A percentile compares a stretch with the other conserved stretches of the same genome.
Evolutionary conservation across 2,888 invertebrate species (phyloP).

Genomic region (Drosophila subquinaria): DNA sequence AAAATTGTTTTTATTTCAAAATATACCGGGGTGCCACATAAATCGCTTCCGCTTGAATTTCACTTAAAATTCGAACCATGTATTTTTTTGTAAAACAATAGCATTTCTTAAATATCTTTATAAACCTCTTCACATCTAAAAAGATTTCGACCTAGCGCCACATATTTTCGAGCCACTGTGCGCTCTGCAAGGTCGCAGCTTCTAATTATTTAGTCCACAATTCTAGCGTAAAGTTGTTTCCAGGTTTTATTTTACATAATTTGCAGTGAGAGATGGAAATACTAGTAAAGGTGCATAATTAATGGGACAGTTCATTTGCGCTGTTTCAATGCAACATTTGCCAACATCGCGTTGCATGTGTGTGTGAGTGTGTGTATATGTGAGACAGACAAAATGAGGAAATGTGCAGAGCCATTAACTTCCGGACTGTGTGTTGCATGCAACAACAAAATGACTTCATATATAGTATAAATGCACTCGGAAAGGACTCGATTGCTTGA

Average conservation of each 20-base stretch:
- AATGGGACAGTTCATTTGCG: slow-evolving; percentile 62
- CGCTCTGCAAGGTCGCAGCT: slow-evolving; percentile 14
- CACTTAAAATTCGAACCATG: too few relatives aligned
- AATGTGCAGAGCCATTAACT: slow-evolving; percentile 55
- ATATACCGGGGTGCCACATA: too few relatives aligned
- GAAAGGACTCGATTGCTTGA: slow-evolving; percentile 26
- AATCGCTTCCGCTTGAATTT: too few relatives aligned
- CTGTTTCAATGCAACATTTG: slow-evolving; percentile 15
- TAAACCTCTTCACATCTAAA: neutral
- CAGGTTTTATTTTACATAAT: slow-evolving; percentile 67
- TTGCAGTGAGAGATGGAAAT: slow-evolving; percentile 47
- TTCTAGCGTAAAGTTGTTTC: slow-evolving; percentile 47
- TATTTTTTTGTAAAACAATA: too few relatives aligned
- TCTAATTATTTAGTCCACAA: slow-evolving; percentile 47
- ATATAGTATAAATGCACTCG: slow-evolving; percentile 16
- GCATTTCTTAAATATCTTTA: too few relatives aligned
- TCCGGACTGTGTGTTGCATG: slow-evolving; percentile 42
- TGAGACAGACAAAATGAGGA: slow-evolving; percentile 40
- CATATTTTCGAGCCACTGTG: slow-evolving; percentile 7
- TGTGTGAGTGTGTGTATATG: slow-evolving; percentile 5
- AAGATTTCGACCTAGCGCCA: neutral
- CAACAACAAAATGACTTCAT: slow-evolving; percentile 17
- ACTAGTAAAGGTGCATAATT: slow-evolving; percentile 33
- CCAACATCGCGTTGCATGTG: neutral
- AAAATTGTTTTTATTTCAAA: too few relatives aligned